phyloP scores from a whole-genome alignment of 2,797 vertebrate species.

The Danio tinwini region DNA sequence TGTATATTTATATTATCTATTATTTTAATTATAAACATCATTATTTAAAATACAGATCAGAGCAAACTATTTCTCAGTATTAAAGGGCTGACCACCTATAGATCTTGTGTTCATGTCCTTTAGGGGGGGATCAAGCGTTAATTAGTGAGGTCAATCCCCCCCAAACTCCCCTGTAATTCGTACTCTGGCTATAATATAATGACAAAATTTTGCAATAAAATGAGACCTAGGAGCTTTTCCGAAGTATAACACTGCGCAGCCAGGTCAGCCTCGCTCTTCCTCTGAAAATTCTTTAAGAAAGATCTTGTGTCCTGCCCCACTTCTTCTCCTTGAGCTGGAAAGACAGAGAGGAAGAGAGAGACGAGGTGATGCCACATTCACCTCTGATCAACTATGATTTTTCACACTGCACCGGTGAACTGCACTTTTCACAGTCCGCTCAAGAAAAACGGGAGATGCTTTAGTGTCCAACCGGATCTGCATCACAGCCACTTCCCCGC shows the following conservation, averaged over 20 bases:
- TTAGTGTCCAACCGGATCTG: slow-evolving; percentile 58
- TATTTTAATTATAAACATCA: too few species aligned
- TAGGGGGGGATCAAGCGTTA: too few species aligned
- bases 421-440: slow-evolving; percentile 55
- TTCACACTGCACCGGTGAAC: slow-evolving; percentile 49
- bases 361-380: slow-evolving; percentile 42
- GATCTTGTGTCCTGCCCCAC: slow-evolving; percentile 20
- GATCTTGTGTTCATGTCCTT: too few species aligned
- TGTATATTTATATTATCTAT: too few species aligned
- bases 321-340: slow-evolving; percentile 12
- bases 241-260: not conserved
- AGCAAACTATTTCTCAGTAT: too few species aligned
- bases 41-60: too few species aligned
- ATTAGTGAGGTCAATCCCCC: too few species aligned
- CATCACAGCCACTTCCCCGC: slow-evolving; percentile 55
- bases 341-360: slow-evolving; percentile 38
- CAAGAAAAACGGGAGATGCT: slow-evolving; percentile 44
- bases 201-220: too few species aligned
- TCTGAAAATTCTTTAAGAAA: slow-evolving; percentile 16
- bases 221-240: not conserved
- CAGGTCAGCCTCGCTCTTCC: not conserved
- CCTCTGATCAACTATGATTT: slow-evolving; percentile 56
- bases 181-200: too few species aligned
- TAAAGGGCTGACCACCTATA: too few species aligned
- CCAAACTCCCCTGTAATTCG: too few species aligned